Percentiles rank a stretch among this genome's conserved stretches.
Conservation (phyloP, 1,140 invertebrate species). For the Bathynomus jamesi region DNA sequence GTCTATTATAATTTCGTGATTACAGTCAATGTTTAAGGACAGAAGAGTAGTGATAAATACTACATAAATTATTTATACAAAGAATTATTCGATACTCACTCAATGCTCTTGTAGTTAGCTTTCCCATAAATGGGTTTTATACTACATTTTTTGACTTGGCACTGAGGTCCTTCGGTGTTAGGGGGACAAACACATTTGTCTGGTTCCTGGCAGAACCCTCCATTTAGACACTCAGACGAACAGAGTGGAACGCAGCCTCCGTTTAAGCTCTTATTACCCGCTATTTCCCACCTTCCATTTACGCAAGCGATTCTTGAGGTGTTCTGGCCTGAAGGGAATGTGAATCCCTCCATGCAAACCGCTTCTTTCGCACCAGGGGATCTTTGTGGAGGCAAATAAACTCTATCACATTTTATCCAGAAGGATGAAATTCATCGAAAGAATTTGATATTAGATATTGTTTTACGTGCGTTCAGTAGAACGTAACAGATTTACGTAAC, state of each 20-base stretch:
- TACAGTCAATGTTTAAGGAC: too few relatives aligned
- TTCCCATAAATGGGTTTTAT: neutral
- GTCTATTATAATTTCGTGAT: too few relatives aligned
- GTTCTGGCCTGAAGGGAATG: neutral
- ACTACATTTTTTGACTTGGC: neutral
- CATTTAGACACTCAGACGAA: conserved; percentile 1
- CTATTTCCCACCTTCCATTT: neutral
- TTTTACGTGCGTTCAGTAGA: too few relatives aligned
- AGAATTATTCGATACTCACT: too few relatives aligned
- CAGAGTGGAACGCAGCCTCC: conserved; percentile 3
- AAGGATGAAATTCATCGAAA: too few relatives aligned
- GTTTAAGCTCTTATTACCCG: neutral
- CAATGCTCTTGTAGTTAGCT: neutral
- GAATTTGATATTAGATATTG: too few relatives aligned
- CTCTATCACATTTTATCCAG: too few relatives aligned
- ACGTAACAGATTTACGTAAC: too few relatives aligned
- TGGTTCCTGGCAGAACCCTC: conserved; percentile 1
- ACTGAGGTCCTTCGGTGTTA: neutral
- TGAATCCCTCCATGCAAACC: neutral
- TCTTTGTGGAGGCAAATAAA: too few relatives aligned
- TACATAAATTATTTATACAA: too few relatives aligned
- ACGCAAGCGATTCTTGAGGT: neutral
- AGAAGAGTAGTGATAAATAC: too few relatives aligned
- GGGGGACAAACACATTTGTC: conserved; percentile 7
- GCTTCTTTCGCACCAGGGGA: neutral